Evolutionary conservation across 1,140 invertebrate species (phyloP).

Genomic region (Frieseomelitta varia): DNA sequence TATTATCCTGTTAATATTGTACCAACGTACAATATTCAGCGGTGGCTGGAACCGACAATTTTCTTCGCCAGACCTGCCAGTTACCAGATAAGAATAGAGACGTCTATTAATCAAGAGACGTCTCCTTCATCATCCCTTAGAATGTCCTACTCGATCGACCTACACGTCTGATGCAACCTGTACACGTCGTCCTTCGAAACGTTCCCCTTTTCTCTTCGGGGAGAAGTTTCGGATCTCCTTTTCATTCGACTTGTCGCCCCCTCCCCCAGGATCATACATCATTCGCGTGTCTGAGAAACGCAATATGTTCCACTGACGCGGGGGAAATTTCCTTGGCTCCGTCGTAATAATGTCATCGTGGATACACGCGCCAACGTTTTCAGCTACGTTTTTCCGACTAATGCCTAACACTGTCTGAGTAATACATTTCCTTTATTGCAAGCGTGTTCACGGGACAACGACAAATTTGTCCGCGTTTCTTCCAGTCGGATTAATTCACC

Average conservation of each 20-base stretch:
- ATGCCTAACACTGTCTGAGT: slow-evolving; percentile 6
- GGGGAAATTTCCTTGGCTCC: slow-evolving; percentile 20
- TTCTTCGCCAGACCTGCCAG: not conserved
- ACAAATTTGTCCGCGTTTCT: slow-evolving; percentile 36
- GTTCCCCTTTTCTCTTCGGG: not conserved
- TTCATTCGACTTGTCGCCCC: slow-evolving; percentile 3
- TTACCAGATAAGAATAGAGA: not conserved
- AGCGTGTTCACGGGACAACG: slow-evolving; percentile 16
- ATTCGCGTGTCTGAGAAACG: slow-evolving; percentile 29
- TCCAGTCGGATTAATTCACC: slow-evolving; percentile 34
- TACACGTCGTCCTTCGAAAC: not conserved
- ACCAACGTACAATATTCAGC: no score
- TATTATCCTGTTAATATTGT: no score
- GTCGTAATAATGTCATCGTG: slow-evolving; percentile 37
- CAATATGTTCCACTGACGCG: slow-evolving; percentile 31
- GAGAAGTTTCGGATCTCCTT: slow-evolving; percentile 5
- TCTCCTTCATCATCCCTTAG: not conserved
- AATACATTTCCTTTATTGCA: slow-evolving; percentile 26
- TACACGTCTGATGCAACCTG: not conserved
- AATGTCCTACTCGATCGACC: not conserved
- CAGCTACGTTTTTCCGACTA: slow-evolving; percentile 13
- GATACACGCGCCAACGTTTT: not conserved
- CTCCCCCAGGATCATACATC: slow-evolving; percentile 19
- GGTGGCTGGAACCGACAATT: not conserved
- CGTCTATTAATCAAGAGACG: not conserved